Conservation (phyloP, 2,113 vertebrate genomes). For the Triplophysa siluroides region DNA sequence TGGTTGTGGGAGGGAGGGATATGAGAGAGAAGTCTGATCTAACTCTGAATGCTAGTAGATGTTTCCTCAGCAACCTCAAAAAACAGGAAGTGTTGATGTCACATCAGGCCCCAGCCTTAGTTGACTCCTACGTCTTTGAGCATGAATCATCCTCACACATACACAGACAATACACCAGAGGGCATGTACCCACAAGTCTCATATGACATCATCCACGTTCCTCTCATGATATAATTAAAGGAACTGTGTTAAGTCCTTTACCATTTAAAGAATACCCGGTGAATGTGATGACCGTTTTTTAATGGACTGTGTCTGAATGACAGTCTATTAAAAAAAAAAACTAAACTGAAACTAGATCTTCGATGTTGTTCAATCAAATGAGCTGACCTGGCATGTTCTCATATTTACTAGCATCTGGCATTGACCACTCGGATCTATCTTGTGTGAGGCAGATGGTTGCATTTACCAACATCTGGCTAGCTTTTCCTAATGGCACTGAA, state of each 20-base stretch:
- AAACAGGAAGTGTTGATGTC: constrained; percentile 55
- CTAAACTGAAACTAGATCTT: constrained; percentile 7
- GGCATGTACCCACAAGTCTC: constrained; percentile 2
- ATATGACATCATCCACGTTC: constrained; percentile 38
- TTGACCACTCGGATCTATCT: constrained; percentile 27
- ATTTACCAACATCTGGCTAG: constrained; percentile 52
- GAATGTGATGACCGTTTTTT: background rate
- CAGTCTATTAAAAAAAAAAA: background rate
- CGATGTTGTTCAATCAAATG: constrained; percentile 21
- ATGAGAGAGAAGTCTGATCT: constrained; percentile 31
- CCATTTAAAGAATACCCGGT: background rate
- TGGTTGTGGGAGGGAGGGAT: constrained; percentile 18
- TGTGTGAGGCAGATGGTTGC: constrained; percentile 63
- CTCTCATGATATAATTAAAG: constrained; percentile 28
- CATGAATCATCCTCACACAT: constrained; percentile 46
- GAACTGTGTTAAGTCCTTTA: constrained; percentile 8
- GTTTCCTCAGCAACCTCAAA: constrained; percentile 48
- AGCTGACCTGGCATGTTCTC: background rate
- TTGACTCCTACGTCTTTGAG: constrained; percentile 41
- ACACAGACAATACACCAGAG: constrained; percentile 29
- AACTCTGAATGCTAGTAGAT: constrained; percentile 38
- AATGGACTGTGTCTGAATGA: background rate
- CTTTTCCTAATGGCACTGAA: constrained; percentile 57
- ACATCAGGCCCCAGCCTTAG: constrained; percentile 32
- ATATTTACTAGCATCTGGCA: constrained; percentile 42